phyloP scores from a whole-genome alignment of 2,113 vertebrate genomes.

The Cricetomys ansorgei region DNA sequence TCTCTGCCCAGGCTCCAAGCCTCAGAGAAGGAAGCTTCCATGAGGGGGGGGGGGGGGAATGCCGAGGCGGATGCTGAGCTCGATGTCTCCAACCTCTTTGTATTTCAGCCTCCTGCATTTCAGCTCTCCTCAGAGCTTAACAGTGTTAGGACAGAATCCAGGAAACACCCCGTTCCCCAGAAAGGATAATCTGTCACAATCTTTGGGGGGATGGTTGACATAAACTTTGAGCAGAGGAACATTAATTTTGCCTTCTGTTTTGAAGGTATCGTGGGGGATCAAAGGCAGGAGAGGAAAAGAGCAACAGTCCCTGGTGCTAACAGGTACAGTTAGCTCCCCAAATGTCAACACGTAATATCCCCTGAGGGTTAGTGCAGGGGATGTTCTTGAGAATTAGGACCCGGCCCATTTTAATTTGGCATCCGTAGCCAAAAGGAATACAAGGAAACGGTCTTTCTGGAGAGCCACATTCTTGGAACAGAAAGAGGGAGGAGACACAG shows the following conservation, averaged over 20 bases:
- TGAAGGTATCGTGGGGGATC: not conserved
- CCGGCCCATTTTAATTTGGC: not conserved
- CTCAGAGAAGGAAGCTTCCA: not conserved
- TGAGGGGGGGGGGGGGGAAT: too few species aligned
- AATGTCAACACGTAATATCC: not conserved
- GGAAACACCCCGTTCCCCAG: too few species aligned
- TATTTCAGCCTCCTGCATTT: not conserved
- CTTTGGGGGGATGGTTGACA: not conserved
- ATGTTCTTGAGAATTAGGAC: not conserved
- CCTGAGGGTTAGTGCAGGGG: not conserved
- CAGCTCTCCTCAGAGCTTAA: not conserved
- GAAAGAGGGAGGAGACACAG: not conserved
- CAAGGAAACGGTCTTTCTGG: not conserved
- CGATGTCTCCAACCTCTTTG: not conserved
- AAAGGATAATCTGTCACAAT: not conserved
- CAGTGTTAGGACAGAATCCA: not conserved
- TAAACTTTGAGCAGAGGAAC: not conserved
- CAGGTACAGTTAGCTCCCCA: not conserved
- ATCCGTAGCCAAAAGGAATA: not conserved
- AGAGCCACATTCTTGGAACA: not conserved
- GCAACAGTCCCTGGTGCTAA: not conserved
- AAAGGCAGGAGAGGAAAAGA: not conserved
- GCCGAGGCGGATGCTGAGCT: too few species aligned
- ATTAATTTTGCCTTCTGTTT: not conserved
- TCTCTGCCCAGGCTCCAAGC: not conserved